phyloP scores from a whole-genome alignment of 30 jellyfish, hydroid and myxozoan genomes.

The Cassiopea xamachana region DNA sequence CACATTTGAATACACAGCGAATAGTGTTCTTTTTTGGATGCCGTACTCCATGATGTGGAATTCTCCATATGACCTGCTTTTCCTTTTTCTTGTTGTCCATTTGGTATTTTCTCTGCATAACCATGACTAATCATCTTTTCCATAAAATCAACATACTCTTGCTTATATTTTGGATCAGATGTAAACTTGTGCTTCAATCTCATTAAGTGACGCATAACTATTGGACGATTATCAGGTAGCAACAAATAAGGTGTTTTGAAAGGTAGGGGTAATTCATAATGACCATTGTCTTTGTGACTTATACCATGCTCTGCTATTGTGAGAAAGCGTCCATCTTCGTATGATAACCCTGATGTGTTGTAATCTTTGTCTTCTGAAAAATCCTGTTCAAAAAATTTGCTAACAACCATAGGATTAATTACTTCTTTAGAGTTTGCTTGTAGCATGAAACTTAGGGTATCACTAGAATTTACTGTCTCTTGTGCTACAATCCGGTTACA shows the following conservation, averaged over 20 bases:
- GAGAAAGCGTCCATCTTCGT: constrained; percentile 34
- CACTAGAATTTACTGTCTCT: constrained; percentile 4
- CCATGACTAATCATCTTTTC: neutral
- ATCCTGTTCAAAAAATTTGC: constrained; percentile 27
- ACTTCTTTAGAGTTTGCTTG: constrained; percentile 30
- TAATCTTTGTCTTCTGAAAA: constrained; percentile 19
- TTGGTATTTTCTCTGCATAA: neutral
- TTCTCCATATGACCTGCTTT: neutral
- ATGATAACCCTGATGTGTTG: constrained; percentile 1
- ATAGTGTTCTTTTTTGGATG: no score
- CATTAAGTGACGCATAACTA: neutral
- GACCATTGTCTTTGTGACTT: constrained; percentile 18
- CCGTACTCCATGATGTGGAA: neutral
- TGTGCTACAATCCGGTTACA: constrained; percentile 23
- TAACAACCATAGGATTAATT: constrained; percentile 20
- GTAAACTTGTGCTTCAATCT: neutral
- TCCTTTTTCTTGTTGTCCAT: neutral
- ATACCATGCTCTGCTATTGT: constrained; percentile 17
- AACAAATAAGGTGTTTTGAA: neutral
- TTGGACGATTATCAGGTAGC: neutral
- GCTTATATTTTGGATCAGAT: neutral
- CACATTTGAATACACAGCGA: no score
- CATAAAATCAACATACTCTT: neutral
- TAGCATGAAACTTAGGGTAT: constrained; percentile 17
- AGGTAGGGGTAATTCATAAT: neutral